Conservation (phyloP, 2,888 invertebrate species). For the Metopia argyrocephala region DNA sequence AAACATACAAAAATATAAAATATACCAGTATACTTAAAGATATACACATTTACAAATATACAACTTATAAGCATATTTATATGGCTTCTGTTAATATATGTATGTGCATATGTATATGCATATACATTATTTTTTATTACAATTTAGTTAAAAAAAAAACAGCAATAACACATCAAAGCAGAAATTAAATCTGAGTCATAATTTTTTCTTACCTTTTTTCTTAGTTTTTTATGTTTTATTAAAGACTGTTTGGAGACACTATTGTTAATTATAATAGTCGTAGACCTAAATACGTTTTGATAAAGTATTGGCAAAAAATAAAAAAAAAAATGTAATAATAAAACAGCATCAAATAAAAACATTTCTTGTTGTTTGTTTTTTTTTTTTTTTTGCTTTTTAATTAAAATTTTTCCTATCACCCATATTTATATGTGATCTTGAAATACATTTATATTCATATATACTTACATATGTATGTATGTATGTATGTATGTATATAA, state of each 20-base stretch:
- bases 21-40: neutral
- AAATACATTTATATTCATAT: slow-evolving; percentile 34
- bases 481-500: too few relatives aligned
- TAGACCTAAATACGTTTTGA: slow-evolving; percentile 36
- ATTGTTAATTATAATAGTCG: slow-evolving; percentile 17
- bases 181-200: slow-evolving; percentile 41
- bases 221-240: neutral
- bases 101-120: neutral
- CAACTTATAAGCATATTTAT: slow-evolving; percentile 43
- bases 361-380: neutral
- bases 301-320: slow-evolving; percentile 15
- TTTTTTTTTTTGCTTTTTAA: neutral
- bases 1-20: neutral
- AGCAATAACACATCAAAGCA: neutral
- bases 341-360: neutral
- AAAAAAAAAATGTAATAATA: neutral
- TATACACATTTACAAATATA: too few relatives aligned
- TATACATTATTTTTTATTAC: neutral
- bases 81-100: slow-evolving; percentile 58
- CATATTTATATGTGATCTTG: slow-evolving; percentile 30
- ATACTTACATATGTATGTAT: slow-evolving; percentile 49
- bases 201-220: slow-evolving; percentile 25
- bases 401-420: slow-evolving; percentile 20
- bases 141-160: neutral
- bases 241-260: slow-evolving; percentile 50